These are phyloP conservation scores for Polydesmus complanatus DNA, from an alignment of 2,888 invertebrate species.

Conservation along the genomic window DNA sequence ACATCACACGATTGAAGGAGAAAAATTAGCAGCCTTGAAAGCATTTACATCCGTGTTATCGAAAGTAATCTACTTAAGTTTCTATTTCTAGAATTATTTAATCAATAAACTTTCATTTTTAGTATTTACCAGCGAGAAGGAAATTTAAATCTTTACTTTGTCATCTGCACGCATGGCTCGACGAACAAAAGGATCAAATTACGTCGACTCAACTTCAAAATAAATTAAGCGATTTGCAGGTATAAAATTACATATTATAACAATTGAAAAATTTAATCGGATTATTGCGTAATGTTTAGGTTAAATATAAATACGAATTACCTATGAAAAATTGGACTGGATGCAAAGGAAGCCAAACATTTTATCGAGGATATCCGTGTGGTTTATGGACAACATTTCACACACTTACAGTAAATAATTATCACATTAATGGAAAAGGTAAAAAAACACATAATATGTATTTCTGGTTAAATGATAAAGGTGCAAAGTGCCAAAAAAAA, in stretches of 20 bases:
- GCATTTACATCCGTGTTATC: slow-evolving; percentile 42
- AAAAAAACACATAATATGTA: not conserved
- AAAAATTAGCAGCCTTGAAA: slow-evolving; percentile 55
- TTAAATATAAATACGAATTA: not conserved
- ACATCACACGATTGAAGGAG: slow-evolving; percentile 51
- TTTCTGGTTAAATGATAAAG: too few relatives aligned
- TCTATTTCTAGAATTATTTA: too few relatives aligned
- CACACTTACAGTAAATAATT: slow-evolving; percentile 66
- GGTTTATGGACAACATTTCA: slow-evolving; percentile 93
- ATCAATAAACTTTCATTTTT: not conserved
- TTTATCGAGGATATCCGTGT: slow-evolving; percentile 78
- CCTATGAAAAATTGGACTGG: slow-evolving; percentile 46
- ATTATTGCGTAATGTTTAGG: not conserved
- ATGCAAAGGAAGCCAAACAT: slow-evolving; percentile 62
- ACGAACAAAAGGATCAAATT: not conserved
- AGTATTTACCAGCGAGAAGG: not conserved
- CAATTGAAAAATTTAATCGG: not conserved
- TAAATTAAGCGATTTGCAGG: not conserved
- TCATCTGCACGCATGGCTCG: not conserved
- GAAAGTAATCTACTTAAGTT: too few relatives aligned
- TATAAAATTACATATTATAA: not conserved
- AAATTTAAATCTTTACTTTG: not conserved
- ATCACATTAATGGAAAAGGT: slow-evolving; percentile 18
- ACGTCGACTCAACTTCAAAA: not conserved
- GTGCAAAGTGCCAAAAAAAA: too few relatives aligned